Evolutionary conservation across 2,113 vertebrate genomes (phyloP).

Genomic region (Bujurquina vittata): DNA sequence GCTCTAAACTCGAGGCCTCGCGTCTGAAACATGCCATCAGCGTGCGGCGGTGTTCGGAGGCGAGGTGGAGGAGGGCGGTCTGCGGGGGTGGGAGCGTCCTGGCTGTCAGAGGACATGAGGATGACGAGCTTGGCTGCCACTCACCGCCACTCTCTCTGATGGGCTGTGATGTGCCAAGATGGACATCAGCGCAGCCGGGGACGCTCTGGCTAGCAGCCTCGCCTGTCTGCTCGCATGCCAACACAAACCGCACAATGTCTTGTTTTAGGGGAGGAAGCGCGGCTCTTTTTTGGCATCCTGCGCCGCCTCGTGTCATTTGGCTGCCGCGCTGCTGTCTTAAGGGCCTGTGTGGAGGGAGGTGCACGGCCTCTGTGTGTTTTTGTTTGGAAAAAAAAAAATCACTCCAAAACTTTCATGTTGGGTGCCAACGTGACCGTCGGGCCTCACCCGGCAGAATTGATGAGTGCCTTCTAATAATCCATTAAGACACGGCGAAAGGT

Average conservation of each 20-base stretch:
- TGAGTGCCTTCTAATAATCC: conserved; percentile 74
- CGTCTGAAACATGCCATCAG: background rate
- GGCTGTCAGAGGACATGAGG: conserved; percentile 73
- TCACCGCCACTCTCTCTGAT: conserved; percentile 73
- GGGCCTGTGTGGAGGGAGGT: conserved; percentile 53
- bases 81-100: conserved; percentile 34
- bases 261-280: conserved; percentile 59
- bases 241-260: conserved; percentile 63
- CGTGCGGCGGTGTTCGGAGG: background rate
- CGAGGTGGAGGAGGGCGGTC: background rate
- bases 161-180: conserved; percentile 75
- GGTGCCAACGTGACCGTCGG: conserved; percentile 64
- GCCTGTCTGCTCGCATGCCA: conserved; percentile 63
- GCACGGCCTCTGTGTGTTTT: conserved; percentile 19
- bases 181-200: conserved; percentile 65
- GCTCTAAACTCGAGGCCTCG: background rate
- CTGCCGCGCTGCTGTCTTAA: conserved; percentile 59
- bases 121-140: conserved; percentile 78
- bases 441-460: conserved; percentile 61
- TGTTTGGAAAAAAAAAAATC: conserved; percentile 45
- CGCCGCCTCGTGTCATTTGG: conserved; percentile 67
- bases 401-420: conserved; percentile 58
- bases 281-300: conserved; percentile 61
- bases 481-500: conserved; percentile 73
- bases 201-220: conserved; percentile 60